These are phyloP conservation scores for Dissostichus mawsoni DNA, from an alignment of 2,113 vertebrate genomes.

Conservation along the genomic window DNA sequence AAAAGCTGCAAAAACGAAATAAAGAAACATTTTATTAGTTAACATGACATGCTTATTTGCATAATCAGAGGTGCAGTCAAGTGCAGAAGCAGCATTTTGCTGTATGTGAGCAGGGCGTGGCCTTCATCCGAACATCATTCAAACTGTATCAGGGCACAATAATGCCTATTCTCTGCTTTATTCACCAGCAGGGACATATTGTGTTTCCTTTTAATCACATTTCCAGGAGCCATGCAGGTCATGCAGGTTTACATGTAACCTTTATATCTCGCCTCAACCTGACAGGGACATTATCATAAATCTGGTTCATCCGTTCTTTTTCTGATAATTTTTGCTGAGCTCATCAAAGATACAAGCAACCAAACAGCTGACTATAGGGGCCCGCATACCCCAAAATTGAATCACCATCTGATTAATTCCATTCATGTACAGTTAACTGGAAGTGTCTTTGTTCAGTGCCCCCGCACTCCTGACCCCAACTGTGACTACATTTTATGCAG, in stretches of 20 bases:
- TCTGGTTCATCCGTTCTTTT: background rate
- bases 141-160: slow-evolving; percentile 8
- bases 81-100: slow-evolving; percentile 18
- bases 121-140: slow-evolving; percentile 6
- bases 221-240: background rate
- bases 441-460: slow-evolving; percentile 60
- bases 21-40: background rate
- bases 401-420: slow-evolving; percentile 73
- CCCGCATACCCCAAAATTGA: slow-evolving; percentile 61
- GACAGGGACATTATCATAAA: slow-evolving; percentile 30
- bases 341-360: slow-evolving; percentile 50
- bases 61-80: slow-evolving; percentile 43
- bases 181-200: slow-evolving; percentile 5
- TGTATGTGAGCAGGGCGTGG: slow-evolving; percentile 52
- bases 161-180: background rate
- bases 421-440: slow-evolving; percentile 63
- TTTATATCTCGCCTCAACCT: slow-evolving; percentile 26
- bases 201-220: slow-evolving; percentile 28
- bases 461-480: slow-evolving; percentile 43
- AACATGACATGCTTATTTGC: slow-evolving; percentile 21
- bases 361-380: slow-evolving; percentile 63
- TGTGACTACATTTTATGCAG: slow-evolving; percentile 37
- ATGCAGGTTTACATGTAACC: slow-evolving; percentile 11
- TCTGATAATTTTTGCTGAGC: slow-evolving; percentile 42
- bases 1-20: background rate